Base-by-base conservation (phyloP, 2,888 invertebrate species). In the Adelphocoris suturalis region DNA sequence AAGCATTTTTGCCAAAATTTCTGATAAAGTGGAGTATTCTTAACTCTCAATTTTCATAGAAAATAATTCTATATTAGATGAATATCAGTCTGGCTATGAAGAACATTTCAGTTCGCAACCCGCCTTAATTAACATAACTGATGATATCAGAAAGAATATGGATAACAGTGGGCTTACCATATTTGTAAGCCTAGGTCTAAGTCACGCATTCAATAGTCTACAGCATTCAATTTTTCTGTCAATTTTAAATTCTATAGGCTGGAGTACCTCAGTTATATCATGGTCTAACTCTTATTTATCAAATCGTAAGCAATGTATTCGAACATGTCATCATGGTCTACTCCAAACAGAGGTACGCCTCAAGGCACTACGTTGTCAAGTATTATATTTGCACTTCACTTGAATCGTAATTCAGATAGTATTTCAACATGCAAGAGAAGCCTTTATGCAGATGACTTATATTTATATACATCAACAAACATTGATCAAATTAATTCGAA, bases 51-150 rank as follows among this genome's bases (percentile, higher is more conserved):
- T n/a, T n/a, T n/a, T n/a, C n/a, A n/a, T n/a, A n/a, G n/a, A n/a
- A n/a, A n/a, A 13, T 12, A 37, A 52, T 23, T 13, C 2, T 23
- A 82, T 82, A 13, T 5, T 82, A 3, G 82, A 57, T 16, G 57
- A 57, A 57, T 57, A 57, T 16, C 57, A 57, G 16, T 57, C 57
- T 57, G 57, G 57, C 16, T 57, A 57, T 16, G 4, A 16, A 57
- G 16, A 57, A 57, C 57, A 12, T 13, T n/a, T 28, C 57, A 85
- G 85, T 37, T 57, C 85, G 2, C 85, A 85, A 57, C 55, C 85
- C 7, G 85, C 85, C 5, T 28, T 85, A 27, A 57, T 85, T 5
- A 85, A 85, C 1, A 57, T 85, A 2, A 85, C 57, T 4, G 57
- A 85, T 57, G n/a, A n/a, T n/a, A n/a, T n/a, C n/a, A n/a, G n/a